A percentile compares a stretch with the other conserved stretches of the same genome.
Evolutionary conservation across 2,113 vertebrate genomes (phyloP).

Genomic region (Coracopsis vasa): DNA sequence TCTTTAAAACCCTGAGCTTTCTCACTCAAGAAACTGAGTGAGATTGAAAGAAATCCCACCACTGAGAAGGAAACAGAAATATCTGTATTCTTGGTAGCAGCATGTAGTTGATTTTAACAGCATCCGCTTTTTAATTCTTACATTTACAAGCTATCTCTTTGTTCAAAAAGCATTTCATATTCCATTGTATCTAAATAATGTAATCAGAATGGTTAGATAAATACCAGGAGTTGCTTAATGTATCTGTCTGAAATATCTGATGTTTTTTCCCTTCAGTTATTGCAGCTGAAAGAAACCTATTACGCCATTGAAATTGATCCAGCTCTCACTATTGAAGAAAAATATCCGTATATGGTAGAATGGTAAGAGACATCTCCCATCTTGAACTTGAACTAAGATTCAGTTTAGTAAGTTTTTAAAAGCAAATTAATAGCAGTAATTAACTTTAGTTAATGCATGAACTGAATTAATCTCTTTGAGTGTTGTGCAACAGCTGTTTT

Average conservation of each 20-base stretch:
- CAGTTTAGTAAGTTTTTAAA: neutral
- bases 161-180: neutral
- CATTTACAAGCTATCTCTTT: neutral
- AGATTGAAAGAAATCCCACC: neutral
- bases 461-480: neutral
- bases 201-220: neutral
- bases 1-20: neutral
- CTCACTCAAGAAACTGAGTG: neutral
- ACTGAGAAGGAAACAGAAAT: neutral
- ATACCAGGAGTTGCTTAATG: neutral
- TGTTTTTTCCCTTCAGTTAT: constrained; percentile 72
- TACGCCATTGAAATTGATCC: constrained; percentile 97
- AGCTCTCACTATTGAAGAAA: constrained; percentile 88
- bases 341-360: constrained; percentile 95
- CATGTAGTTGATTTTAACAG: neutral
- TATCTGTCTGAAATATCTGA: neutral
- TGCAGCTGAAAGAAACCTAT: constrained; percentile 91
- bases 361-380: constrained; percentile 80
- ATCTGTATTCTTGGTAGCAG: neutral
- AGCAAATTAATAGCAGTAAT: neutral
- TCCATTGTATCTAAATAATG: neutral
- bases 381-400: neutral
- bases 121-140: neutral
- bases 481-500: neutral
- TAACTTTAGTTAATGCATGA: neutral